Evolutionary conservation across 2,113 vertebrate genomes (phyloP), one percentile per base, ranked within the genome.

Genomic region (Megaleporinus macrocephalus): DNA sequence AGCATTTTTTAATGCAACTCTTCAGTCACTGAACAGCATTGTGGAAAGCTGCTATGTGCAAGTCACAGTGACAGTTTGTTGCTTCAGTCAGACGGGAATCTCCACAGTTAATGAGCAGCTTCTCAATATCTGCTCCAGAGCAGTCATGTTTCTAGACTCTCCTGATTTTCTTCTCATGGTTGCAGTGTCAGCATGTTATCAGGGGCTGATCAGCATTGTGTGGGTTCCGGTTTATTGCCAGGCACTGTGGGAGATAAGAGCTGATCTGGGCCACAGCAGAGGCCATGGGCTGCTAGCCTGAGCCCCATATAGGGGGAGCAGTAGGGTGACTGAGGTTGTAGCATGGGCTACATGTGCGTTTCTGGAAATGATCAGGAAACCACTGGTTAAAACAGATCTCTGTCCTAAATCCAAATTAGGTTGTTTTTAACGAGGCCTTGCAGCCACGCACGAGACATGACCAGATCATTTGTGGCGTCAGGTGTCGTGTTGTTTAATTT

Each of bases 51-150:
- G 24, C 24, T 30, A 44, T n/a, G 61, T 79, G 63, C 14, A 30
- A 66, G 80, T 53, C 44, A 47, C 82, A 81, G 57, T 15, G 78
- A 62, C 27, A 3, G n/a, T 61, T 71, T 78, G 61, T 70, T 73
- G 14, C 72, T 66, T 59, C 83, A 65, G 72, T 76, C 53, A 81
- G 75, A 33, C 57, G 29, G 80, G 59, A 5, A 36, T 78, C 51
- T 74, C 27, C n/a, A 36, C 29, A 73, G 51, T 36, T 53, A 47
- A 0, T 29, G 36, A 72, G 55, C 15, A 51, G 6, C 57, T 72
- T 44, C 33, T 26, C 18, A 14, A 66, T 81, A 66, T 81, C 44
- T 36, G 13, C 29, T 30, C 18, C n/a, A 49, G 15, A 55, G 44
- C 79, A 73, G 57, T 6, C 27, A 3, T 27, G 24, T 33, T 80